These are phyloP conservation scores for Sardinella longiceps DNA, from an alignment of 2,797 vertebrate genomes.

Conservation along the genomic window DNA sequence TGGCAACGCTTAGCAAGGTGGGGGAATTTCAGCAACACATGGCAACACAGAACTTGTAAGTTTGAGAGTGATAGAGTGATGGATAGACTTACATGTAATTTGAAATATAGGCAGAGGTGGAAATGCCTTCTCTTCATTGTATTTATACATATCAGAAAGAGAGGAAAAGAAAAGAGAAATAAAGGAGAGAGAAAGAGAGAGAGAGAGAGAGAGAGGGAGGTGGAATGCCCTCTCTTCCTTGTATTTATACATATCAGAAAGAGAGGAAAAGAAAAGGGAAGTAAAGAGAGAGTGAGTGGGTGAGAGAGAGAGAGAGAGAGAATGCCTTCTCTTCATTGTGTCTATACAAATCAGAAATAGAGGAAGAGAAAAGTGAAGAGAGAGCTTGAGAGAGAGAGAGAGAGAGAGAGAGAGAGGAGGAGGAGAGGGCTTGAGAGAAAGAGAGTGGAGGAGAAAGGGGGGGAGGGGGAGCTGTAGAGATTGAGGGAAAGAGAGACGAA, in stretches of 20 bases:
- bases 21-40: no score
- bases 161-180: no score
- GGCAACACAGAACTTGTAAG: slow-evolving; percentile 35
- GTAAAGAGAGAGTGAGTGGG: background rate
- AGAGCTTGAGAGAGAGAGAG: background rate
- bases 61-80: slow-evolving; percentile 25
- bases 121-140: no score
- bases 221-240: background rate
- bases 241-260: slow-evolving; percentile 6
- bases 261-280: background rate
- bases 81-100: no score
- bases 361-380: background rate
- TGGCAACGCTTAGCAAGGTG: background rate
- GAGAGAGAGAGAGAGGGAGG: background rate
- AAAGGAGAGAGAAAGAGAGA: slow-evolving; percentile 19
- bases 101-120: no score
- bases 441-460: background rate
- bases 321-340: background rate
- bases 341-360: slow-evolving; percentile 16
- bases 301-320: background rate
- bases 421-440: background rate
- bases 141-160: no score
- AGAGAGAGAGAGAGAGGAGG: slow-evolving; percentile 7
- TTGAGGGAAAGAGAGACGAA: background rate
- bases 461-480: slow-evolving; percentile 25